Evolutionary conservation across 2,113 vertebrate species (phyloP).

Genomic region (Psephotus haematonotus): DNA sequence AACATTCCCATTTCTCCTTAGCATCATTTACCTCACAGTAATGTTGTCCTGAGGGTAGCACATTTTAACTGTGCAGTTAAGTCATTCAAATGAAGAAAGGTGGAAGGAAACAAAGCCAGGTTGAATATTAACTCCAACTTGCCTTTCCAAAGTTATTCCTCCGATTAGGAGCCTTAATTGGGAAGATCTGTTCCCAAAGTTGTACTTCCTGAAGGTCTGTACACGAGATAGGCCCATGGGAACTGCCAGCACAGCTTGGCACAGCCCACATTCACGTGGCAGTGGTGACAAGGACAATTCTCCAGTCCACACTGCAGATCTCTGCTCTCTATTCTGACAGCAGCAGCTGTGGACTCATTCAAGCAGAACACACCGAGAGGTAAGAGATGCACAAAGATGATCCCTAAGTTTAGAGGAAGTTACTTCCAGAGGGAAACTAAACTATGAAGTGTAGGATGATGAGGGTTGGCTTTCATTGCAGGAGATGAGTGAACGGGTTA

Average conservation of each 20-base stretch:
- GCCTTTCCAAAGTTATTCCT: neutral
- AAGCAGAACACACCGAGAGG: neutral
- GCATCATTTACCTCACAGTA: neutral
- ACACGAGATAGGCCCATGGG: neutral
- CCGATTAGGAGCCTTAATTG: neutral
- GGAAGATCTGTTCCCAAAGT: neutral
- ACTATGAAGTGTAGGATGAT: neutral
- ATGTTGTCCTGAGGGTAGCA: neutral
- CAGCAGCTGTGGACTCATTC: neutral
- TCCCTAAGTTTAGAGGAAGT: neutral
- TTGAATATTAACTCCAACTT: slow-evolving; percentile 38
- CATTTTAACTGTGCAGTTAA: neutral
- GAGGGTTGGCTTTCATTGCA: neutral
- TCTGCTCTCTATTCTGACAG: neutral
- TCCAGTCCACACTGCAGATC: neutral
- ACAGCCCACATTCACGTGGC: neutral
- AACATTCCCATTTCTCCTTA: neutral
- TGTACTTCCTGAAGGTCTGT: slow-evolving; percentile 14
- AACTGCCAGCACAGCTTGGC: neutral
- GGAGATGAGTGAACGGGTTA: neutral
- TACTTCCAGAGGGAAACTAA: neutral
- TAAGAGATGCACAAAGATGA: neutral
- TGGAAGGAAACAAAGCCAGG: neutral
- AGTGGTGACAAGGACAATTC: neutral
- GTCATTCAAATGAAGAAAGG: neutral